Base-by-base conservation (phyloP, 2,888 invertebrate species). In the Priapulus caudatus region DNA sequence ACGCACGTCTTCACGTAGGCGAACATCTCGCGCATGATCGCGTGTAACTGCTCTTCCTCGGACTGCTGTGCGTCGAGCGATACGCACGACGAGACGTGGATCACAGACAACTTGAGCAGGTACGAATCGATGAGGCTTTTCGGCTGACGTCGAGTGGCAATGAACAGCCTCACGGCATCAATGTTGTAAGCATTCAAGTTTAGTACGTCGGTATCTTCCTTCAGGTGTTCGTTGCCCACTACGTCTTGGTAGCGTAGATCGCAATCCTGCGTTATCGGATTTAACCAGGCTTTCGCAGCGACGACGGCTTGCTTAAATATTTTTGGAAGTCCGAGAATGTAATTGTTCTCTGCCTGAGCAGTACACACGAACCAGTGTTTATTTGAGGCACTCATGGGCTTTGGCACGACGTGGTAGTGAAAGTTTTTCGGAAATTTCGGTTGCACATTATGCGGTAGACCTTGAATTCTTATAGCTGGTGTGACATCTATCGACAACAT, bases 171-270 rank as follows among this genome's bases (percentile, higher is more conserved):
- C 10, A 33, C 33, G n/a, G n/a, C 10, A 33, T 10, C n/a, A n/a
- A 10, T 33, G 33, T 33, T 10, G n/a, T 33, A 33, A 33, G 33
- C 33, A n/a, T n/a, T n/a, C n/a, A n/a, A n/a, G n/a, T n/a, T n/a
- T n/a, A n/a, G n/a, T n/a, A n/a, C n/a, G n/a, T n/a, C n/a, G n/a
- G n/a, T n/a, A n/a, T n/a, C n/a, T n/a, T n/a, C n/a, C n/a, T n/a
- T n/a, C n/a, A n/a, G n/a, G n/a, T n/a, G n/a, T n/a, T 91, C 91
- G 1, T 90, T 86, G 49, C 86, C 88, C 60, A 82, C 80, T 3
- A 91, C 84, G 72, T 91, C 90, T 70, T 91, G 90, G 72, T 90
- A 92, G 72, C 85, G 85, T n/a, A 33, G 33, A 33, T 33, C 33
- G n/a, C n/a, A n/a, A n/a, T n/a, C n/a, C n/a, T n/a, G n/a, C n/a